Conservation (phyloP, 2,113 vertebrate genomes). For the Cervus canadensis region DNA sequence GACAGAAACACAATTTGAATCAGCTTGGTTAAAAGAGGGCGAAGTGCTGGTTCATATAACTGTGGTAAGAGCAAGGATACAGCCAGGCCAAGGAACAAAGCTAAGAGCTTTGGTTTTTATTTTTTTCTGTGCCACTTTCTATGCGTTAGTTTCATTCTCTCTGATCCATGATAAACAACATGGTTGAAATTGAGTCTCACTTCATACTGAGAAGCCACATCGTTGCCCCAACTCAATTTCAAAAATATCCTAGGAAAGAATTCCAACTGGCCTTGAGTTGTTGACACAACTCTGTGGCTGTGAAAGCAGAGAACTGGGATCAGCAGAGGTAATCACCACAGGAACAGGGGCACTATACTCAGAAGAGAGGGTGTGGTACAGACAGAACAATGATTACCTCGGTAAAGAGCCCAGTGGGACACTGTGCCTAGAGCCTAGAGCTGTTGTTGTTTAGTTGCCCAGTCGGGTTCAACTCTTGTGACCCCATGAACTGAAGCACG, state of each 20-base stretch:
- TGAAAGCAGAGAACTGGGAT: neutral
- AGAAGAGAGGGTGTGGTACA: neutral
- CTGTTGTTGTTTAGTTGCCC: neutral
- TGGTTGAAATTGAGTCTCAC: neutral
- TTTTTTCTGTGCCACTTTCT: neutral
- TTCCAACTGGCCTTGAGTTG: neutral
- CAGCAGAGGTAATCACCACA: neutral
- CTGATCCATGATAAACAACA: neutral
- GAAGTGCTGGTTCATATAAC: neutral
- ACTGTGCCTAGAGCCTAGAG: neutral
- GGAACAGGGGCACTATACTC: neutral
- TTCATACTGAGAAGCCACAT: neutral
- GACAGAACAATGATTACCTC: neutral
- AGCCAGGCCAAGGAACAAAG: neutral
- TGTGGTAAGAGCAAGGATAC: neutral
- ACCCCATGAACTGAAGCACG: rapidly evolving
- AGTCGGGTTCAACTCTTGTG: neutral
- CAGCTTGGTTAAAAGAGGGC: neutral
- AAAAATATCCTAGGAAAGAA: neutral
- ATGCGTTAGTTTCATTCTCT: neutral
- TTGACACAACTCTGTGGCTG: neutral
- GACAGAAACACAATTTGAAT: neutral
- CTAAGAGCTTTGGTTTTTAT: neutral
- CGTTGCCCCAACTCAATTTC: neutral
- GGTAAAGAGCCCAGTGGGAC: neutral